Conservation (phyloP, 2,888 invertebrate species). For the Hartigia nigra region DNA sequence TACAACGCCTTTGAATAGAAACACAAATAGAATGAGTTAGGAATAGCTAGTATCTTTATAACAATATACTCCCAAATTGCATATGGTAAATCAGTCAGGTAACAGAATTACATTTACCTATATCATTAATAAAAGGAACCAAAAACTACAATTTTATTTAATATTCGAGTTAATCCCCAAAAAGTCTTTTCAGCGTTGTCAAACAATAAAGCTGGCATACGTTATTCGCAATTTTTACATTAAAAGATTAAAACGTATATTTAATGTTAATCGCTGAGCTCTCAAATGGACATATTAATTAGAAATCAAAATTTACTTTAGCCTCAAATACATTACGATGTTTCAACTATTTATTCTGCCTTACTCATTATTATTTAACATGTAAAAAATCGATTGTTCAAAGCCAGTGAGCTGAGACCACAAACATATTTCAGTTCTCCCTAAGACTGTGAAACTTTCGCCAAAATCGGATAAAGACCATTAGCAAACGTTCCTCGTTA, state of each 20-base stretch:
- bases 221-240: background rate
- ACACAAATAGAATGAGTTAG: background rate
- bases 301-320: background rate
- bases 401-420: background rate
- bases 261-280: background rate
- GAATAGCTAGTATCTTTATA: background rate
- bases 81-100: background rate
- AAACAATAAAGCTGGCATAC: background rate
- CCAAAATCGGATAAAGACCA: background rate
- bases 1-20: background rate
- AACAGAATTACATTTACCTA: background rate
- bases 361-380: background rate
- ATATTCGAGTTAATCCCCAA: background rate
- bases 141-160: background rate
- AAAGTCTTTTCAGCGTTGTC: background rate
- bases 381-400: background rate
- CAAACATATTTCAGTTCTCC: background rate
- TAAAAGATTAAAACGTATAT: background rate
- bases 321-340: too few species aligned
- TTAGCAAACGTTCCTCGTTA: background rate
- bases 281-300: background rate
- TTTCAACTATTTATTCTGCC: background rate
- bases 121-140: background rate
- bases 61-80: background rate
- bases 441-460: background rate